Base-by-base conservation (phyloP, 2,113 vertebrate genomes). In the Ceuthmochares aereus region DNA sequence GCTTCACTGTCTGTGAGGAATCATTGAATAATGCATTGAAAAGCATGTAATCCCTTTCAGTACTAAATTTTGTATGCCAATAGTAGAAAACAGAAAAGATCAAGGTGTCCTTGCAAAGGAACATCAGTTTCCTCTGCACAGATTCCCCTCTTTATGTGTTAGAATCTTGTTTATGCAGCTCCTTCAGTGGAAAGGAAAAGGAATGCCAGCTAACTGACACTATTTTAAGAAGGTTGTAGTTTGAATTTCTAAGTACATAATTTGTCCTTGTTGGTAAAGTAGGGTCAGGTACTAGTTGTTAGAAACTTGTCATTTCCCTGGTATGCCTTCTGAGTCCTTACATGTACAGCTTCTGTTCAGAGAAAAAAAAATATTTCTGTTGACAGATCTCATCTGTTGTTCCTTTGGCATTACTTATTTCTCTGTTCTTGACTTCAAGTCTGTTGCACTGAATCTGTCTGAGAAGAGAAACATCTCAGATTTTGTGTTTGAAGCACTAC, bases 281-380 rank as follows among this genome's bases (percentile, higher is more conserved):
- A 32, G n/a, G 20, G 36, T 64, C 40, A 62, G 64, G 7, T 85
- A 21, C 27, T 16, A 16, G 10, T 12, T 76, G 23, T 37, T 83
- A 45, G 47, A 74, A 85, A 70, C 58, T 25, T 51, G 34, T 55
- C 0, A 30, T 43, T 85, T 66, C 23, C 49, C 26, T 87, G 37
- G 62, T 30, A 42, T 0, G 9, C 30, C 9, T 66, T 78, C 56
- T 30, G 51, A 84, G 30, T 75, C 17, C 8, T 93, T 88, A 59
- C 5, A 29, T 70, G 34, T 51, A 25, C 30, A 42, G 45, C 79
- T 93, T 93, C 70, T 79, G 16, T 73, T 90, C 51, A 85, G 70
- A 84, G 34, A 64, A 92, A 92, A 87, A 79, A 87, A 84, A 68
- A 91, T 87, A 68, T 73, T 73, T 87, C 74, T 91, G 36, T 86